Evolutionary conservation across 1,140 invertebrate species (phyloP).

Genomic region (Schlechtendalia chinensis): DNA sequence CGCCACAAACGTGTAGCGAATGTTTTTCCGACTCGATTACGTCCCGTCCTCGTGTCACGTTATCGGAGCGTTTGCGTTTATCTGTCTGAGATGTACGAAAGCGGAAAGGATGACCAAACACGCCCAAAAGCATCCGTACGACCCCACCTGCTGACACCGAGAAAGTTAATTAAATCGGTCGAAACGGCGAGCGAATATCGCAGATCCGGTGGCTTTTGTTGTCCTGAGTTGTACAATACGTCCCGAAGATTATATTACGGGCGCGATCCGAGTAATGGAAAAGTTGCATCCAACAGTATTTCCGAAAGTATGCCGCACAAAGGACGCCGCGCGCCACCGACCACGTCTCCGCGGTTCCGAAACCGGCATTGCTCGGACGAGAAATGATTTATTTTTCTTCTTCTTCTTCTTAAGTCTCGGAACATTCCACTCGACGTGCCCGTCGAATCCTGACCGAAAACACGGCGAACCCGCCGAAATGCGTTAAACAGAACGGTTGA

Average conservation of each 20-base stretch:
- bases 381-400: slow-evolving; percentile 29
- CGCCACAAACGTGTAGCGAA: no score
- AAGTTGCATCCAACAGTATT: slow-evolving; percentile 27
- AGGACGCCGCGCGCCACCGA: background rate
- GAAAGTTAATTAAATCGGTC: slow-evolving; percentile 36
- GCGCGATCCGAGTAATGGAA: slow-evolving; percentile 42
- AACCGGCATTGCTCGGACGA: slow-evolving; percentile 1
- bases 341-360: background rate
- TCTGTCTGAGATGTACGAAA: background rate
- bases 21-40: no score
- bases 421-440: background rate
- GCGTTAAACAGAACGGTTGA: no score
- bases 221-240: slow-evolving; percentile 6
- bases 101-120: background rate
- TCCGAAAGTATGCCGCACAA: slow-evolving; percentile 13
- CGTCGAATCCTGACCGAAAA: background rate
- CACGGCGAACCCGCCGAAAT: background rate
- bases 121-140: background rate
- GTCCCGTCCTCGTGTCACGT: background rate
- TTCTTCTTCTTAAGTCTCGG: no score
- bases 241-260: background rate
- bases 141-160: background rate
- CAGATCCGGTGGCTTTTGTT: background rate
- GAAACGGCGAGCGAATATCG: background rate
- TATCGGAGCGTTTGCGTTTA: background rate